Base-by-base conservation (phyloP, 2,888 invertebrate genomes). In the Leptogaster cylindrica region DNA sequence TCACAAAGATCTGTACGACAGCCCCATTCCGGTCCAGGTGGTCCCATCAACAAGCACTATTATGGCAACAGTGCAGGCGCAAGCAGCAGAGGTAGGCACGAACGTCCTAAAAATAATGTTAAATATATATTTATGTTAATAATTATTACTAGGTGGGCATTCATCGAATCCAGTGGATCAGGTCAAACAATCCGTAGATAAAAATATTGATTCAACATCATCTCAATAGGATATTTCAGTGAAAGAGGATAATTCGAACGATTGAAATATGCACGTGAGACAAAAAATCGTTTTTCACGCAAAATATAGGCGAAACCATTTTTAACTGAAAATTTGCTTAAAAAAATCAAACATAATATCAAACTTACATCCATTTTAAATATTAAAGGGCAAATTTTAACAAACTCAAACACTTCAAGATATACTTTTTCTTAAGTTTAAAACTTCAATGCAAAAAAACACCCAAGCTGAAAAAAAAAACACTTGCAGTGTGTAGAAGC, bases 1-100 rank as follows among this genome's bases (percentile, higher is more conserved):
- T 72, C 73, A 25, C 66, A 66, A 50, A 51, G 65, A 20, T 12
- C 65, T 16, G 52, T 65, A 14, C 25, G 65, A 51, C 65, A 65
- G 28, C 65, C 51, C 39, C 52, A 51, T 52, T 41, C 51, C 44
- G 75, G 71, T 51, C 73, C 74, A 52, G 74, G 75, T 48, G 71
- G 71, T 27, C 77, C 78, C 72, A 76, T 79, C 70, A 78, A 75
- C 73, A 80, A 80, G 75, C 77, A 79, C 69, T 79, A 79, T 73
- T 79, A 79, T 74, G 74, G 76, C 67, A 78, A 77, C 70, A 65
- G 52, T 28, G 63, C 44, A 46, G 28, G 41, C 52, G 50, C 20
- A 27, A 36, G 65, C 33, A 41, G 50, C 50, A 27, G 64, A 31
- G 64, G 48, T 36, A 64, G 61, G 61, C 25, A 16, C 12, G 41